These are phyloP conservation scores for Tetrao urogallus DNA, from an alignment of 2,113 vertebrate species.

Conservation along the genomic window DNA sequence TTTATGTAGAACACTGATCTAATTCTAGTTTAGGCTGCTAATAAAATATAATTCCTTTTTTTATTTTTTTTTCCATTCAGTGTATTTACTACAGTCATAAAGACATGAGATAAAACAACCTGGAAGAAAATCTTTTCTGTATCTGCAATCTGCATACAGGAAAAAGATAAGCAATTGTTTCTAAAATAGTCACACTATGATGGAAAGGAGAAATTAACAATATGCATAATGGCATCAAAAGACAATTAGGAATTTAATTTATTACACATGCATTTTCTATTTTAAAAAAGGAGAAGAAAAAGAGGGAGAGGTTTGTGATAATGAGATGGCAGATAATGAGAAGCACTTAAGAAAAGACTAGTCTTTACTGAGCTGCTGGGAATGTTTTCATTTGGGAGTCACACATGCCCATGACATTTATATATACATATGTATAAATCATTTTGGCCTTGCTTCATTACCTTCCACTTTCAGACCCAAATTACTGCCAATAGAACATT, in stretches of 20 bases:
- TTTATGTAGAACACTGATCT: not conserved
- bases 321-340: not conserved
- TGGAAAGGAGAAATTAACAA: not conserved
- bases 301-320: not conserved
- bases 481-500: not conserved
- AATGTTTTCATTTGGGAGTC: not conserved
- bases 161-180: not conserved
- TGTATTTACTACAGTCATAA: not conserved
- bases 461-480: not conserved
- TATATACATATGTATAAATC: not conserved
- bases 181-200: not conserved
- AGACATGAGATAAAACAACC: not conserved
- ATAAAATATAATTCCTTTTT: not conserved
- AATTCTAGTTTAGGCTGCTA: not conserved
- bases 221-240: not conserved
- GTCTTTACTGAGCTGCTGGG: not conserved
- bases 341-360: not conserved
- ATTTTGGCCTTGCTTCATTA: not conserved
- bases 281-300: not conserved
- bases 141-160: not conserved
- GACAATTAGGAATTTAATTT: not conserved
- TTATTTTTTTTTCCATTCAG: not conserved
- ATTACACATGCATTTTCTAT: not conserved
- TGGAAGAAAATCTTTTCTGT: not conserved
- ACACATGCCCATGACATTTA: not conserved